Conservation (phyloP, 2,888 invertebrate genomes). For the Notocelia uddmanniana region DNA sequence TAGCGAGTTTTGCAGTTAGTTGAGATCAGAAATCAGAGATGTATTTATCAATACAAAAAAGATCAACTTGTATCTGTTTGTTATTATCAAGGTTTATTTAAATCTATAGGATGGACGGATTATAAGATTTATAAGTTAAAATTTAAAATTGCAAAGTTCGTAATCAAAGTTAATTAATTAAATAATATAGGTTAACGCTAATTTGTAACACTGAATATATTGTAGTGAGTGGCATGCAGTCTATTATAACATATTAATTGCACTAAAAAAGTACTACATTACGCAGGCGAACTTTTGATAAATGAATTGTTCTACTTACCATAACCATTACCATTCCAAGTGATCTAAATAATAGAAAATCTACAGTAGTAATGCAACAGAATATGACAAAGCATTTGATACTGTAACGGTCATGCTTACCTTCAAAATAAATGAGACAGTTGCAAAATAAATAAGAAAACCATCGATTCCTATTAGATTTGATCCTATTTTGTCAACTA, state of each 20-base stretch:
- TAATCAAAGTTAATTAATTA: too few relatives aligned
- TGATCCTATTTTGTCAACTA: background rate
- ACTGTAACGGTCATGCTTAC: slow-evolving; percentile 65
- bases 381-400: slow-evolving; percentile 59
- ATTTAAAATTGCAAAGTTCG: too few relatives aligned
- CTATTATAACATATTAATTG: background rate
- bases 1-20: background rate
- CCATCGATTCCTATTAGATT: slow-evolving; percentile 9
- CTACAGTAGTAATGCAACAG: slow-evolving; percentile 56
- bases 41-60: too few relatives aligned
- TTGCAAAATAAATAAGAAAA: background rate
- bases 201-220: too few relatives aligned
- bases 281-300: slow-evolving; percentile 40
- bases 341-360: slow-evolving; percentile 63
- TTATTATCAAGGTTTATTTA: too few relatives aligned
- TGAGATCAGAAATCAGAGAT: too few relatives aligned
- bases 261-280: background rate
- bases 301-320: slow-evolving; percentile 63
- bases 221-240: background rate
- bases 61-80: too few relatives aligned
- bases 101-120: too few relatives aligned
- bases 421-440: slow-evolving; percentile 47
- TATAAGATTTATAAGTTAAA: too few relatives aligned
- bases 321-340: slow-evolving; percentile 55
- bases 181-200: too few relatives aligned